phyloP scores from a whole-genome alignment of 1,140 invertebrate genomes.

The Drosophila melanogaster region DNA sequence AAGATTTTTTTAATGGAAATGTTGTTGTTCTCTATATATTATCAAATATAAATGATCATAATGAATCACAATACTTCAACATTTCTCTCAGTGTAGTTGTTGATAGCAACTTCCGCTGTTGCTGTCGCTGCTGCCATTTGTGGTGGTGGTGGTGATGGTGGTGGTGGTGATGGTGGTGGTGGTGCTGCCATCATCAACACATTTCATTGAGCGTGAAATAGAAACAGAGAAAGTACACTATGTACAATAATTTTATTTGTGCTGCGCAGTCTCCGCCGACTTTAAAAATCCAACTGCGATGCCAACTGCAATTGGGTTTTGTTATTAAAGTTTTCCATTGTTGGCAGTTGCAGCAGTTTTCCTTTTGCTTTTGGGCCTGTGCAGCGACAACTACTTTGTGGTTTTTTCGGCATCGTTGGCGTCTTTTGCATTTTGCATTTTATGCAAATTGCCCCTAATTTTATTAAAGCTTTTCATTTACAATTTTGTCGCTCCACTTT shows the following conservation, averaged over 20 bases:
- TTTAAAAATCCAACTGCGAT: conserved; percentile 8
- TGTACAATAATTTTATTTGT: conserved; percentile 73
- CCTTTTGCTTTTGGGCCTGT: conserved; percentile 46
- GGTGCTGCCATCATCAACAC: conserved; percentile 74
- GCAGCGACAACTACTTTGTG: conserved; percentile 61
- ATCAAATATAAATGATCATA: not conserved
- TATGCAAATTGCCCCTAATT: conserved; percentile 76
- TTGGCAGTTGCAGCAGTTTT: conserved; percentile 67
- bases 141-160: conserved; percentile 24
- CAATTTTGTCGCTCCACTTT: conserved; percentile 77
- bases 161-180: conserved; percentile 29
- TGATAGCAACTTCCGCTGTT: conserved; percentile 75
- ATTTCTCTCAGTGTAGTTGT: conserved; percentile 47
- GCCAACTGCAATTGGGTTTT: conserved; percentile 58
- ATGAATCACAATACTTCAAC: not conserved
- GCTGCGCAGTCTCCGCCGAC: conserved; percentile 38
- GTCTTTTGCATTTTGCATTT: conserved; percentile 56
- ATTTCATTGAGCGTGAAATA: conserved; percentile 84
- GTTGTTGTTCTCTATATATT: too few relatives aligned
- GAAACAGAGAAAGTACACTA: conserved; percentile 82
- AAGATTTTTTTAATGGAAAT: too few relatives aligned
- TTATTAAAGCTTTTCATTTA: conserved; percentile 76
- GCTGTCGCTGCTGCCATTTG: conserved; percentile 48
- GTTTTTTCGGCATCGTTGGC: conserved; percentile 55
- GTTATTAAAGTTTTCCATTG: conserved; percentile 76